phyloP scores from a whole-genome alignment of 2,888 invertebrate species.

The Drosophila testacea region DNA sequence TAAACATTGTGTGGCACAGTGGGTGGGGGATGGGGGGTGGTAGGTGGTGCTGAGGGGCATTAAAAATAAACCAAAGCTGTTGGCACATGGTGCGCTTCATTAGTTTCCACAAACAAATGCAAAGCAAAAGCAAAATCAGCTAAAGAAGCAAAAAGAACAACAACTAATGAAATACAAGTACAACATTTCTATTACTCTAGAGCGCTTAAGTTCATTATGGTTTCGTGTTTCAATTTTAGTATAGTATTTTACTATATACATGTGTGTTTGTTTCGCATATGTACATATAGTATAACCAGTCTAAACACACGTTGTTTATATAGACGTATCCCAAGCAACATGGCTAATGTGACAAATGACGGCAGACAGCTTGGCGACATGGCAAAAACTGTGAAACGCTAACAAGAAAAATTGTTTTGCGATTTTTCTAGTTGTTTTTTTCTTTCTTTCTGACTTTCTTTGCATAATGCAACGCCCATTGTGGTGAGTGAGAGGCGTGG shows the following conservation, averaged over 20 bases:
- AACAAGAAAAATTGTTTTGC: slow-evolving; percentile 3
- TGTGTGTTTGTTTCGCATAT: slow-evolving; percentile 8
- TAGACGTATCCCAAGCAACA: slow-evolving; percentile 14
- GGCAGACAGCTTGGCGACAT: slow-evolving; percentile 55
- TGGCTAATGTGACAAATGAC: slow-evolving; percentile 43
- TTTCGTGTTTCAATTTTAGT: slow-evolving; percentile 59
- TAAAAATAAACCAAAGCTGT: slow-evolving; percentile 63
- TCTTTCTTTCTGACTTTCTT: slow-evolving; percentile 52
- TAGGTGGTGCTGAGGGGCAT: background rate
- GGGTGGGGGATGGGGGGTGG: background rate
- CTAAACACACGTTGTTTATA: slow-evolving; percentile 1
- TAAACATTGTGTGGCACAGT: slow-evolving; percentile 6
- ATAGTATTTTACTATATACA: background rate
- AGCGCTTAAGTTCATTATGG: slow-evolving; percentile 69
- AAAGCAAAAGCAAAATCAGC: slow-evolving; percentile 22
- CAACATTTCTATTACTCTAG: slow-evolving; percentile 15
- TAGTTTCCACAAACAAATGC: slow-evolving; percentile 50
- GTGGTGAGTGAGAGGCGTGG: slow-evolving; percentile 13
- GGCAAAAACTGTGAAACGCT: slow-evolving; percentile 7
- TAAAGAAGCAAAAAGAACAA: slow-evolving; percentile 3
- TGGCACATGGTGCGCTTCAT: slow-evolving; percentile 65
- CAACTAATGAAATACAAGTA: slow-evolving; percentile 18
- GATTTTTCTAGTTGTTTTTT: slow-evolving; percentile 18
- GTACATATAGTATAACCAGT: slow-evolving; percentile 3
- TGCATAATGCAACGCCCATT: slow-evolving; percentile 19